Conservation (phyloP, 92 coral and sea anemone species). For the Muricea muricata region DNA sequence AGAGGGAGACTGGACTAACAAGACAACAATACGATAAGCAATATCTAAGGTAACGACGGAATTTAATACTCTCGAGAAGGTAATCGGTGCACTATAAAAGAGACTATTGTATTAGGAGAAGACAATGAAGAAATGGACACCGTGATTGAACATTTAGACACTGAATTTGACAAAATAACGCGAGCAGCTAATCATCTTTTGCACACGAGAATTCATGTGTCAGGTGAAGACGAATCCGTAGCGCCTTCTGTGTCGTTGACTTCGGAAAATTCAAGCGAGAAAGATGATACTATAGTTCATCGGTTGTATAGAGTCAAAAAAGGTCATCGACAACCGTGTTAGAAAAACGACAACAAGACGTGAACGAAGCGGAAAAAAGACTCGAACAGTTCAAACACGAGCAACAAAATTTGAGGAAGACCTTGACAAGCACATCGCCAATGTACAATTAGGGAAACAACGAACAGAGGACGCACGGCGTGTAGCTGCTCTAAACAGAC, state of each 20-base stretch:
- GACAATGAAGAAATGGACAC: not conserved
- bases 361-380: not conserved
- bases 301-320: not conserved
- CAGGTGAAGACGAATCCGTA: not conserved
- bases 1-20: not conserved
- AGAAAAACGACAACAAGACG: not conserved
- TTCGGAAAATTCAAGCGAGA: not conserved
- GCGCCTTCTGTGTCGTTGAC: not conserved
- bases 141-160: not conserved
- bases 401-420: not conserved
- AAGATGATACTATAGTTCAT: not conserved
- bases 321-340: not conserved
- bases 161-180: conserved; percentile 9
- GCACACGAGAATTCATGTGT: not conserved
- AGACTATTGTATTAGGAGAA: not conserved
- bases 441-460: not conserved
- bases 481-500: not conserved
- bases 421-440: not conserved
- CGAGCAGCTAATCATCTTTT: not conserved
- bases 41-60: not conserved
- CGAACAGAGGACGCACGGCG: conserved; percentile 19
- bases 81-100: not conserved
- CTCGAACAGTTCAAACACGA: not conserved
- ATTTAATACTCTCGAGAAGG: not conserved
- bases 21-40: not conserved